Base-by-base conservation (phyloP, 2,888 invertebrate genomes). In the Dynastes hyllus region DNA sequence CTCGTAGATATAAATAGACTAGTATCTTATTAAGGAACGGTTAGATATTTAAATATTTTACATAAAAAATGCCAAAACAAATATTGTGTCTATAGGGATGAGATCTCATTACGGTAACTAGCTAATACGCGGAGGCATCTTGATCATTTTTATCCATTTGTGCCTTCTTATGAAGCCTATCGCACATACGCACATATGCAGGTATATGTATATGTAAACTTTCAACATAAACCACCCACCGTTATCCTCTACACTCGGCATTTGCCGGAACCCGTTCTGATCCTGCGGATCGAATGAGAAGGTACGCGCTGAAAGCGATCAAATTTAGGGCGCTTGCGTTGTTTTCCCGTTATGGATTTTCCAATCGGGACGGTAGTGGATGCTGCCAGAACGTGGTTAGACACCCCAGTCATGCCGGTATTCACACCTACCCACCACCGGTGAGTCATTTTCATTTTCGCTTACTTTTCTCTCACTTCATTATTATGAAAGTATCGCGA, bases 341-440 rank as follows among this genome's bases (percentile, higher is more conserved):
- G 80, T 76, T 80, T 81, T 81, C 81, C 80, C 81, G 80, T 80
- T 83, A 83, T 83, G 83, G 83, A 83, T 83, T 83, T 83, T 83
- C 83, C 80, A 80, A 83, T 79, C 81, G 80, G 82, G 79, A 81
- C 81, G 80, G 80, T 76, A 77, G 80, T 79, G 82, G 82, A 82
- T 82, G 83, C 82, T 83, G 83, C 75, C 81, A 81, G 82, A 81
- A 81, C 79, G 80, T 82, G 81, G 81, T 78, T 79, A 79, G 79
- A 80, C 79, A 81, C 79, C 82, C 81, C 81, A 78, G 80, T 79
- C 80, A 82, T 82, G 82, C 80, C 81, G 80, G 78, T 78, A 78
- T 70, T 76, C 80, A 80, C 78, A 80, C 81, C 81, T 76, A 80
- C 75, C 78, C 75, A 81, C 61, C 73, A 69, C 81, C 82, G 81